These are phyloP conservation scores for Calcarius lapponicus DNA, from an alignment of 2,797 vertebrate species.

Conservation along the genomic window DNA sequence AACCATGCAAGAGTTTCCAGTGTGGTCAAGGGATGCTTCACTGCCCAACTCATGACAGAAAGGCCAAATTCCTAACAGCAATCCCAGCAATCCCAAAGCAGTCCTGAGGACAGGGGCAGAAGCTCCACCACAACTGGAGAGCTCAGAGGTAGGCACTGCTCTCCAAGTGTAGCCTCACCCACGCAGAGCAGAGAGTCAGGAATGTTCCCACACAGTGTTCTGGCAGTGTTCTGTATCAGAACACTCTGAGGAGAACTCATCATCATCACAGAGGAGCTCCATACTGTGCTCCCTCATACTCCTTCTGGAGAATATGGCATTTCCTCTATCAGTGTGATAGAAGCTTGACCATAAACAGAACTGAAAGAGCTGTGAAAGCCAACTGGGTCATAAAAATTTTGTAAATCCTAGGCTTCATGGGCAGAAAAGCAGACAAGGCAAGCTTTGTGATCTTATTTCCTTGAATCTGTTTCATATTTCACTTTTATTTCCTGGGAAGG, in stretches of 20 bases:
- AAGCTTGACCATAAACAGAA: background rate
- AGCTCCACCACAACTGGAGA: background rate
- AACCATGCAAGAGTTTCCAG: background rate
- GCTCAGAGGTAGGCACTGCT: background rate
- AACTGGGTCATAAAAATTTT: background rate
- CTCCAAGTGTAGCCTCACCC: background rate
- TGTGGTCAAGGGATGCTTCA: background rate
- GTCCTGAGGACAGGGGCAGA: background rate
- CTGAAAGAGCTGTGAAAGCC: background rate
- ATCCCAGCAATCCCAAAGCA: background rate
- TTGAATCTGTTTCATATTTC: conserved; percentile 30
- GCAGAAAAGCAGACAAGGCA: background rate
- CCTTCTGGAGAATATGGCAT: background rate
- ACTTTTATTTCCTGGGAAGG: conserved; percentile 30
- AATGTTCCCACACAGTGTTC: background rate
- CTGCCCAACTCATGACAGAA: background rate
- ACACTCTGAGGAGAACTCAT: background rate
- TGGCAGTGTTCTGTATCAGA: background rate
- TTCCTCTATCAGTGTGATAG: background rate
- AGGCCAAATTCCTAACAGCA: background rate
- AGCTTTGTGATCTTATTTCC: conserved; percentile 19
- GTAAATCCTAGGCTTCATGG: background rate
- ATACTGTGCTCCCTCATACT: background rate
- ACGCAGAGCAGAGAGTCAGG: background rate
- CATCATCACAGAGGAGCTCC: background rate